Evolutionary conservation across 2,113 vertebrate genomes (phyloP).

Genomic region (Tragelaphus imberbis): DNA sequence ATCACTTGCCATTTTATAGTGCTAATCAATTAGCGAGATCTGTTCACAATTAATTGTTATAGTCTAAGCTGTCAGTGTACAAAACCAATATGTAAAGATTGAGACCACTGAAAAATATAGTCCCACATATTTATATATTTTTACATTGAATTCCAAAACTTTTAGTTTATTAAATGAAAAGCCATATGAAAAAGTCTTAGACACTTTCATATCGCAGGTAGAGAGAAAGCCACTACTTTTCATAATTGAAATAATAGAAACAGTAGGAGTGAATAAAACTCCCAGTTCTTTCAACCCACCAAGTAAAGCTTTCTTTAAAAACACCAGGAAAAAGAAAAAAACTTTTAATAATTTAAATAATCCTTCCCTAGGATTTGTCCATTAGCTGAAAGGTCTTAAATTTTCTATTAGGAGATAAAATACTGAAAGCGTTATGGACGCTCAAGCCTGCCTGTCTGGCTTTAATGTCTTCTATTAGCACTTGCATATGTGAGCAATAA

Average conservation of each 20-base stretch:
- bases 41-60: background rate
- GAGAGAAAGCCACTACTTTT: slow-evolving; percentile 49
- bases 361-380: background rate
- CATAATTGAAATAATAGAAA: slow-evolving; percentile 56
- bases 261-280: slow-evolving; percentile 51
- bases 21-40: background rate
- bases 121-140: background rate
- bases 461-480: slow-evolving; percentile 42
- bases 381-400: background rate
- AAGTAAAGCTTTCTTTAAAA: slow-evolving; percentile 60
- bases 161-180: slow-evolving; percentile 28
- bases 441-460: background rate
- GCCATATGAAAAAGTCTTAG: slow-evolving; percentile 24
- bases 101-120: background rate
- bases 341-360: slow-evolving; percentile 65
- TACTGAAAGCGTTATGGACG: background rate
- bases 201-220: slow-evolving; percentile 33
- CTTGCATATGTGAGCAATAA: background rate
- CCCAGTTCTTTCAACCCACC: slow-evolving; percentile 25
- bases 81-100: background rate
- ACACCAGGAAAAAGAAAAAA: background rate
- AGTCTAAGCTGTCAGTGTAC: background rate
- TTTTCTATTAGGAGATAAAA: slow-evolving; percentile 53
- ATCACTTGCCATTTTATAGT: background rate
- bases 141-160: slow-evolving; percentile 43